Evolutionary conservation across 2,888 invertebrate genomes (phyloP).

Genomic region (Scaeva pyrastri): DNA sequence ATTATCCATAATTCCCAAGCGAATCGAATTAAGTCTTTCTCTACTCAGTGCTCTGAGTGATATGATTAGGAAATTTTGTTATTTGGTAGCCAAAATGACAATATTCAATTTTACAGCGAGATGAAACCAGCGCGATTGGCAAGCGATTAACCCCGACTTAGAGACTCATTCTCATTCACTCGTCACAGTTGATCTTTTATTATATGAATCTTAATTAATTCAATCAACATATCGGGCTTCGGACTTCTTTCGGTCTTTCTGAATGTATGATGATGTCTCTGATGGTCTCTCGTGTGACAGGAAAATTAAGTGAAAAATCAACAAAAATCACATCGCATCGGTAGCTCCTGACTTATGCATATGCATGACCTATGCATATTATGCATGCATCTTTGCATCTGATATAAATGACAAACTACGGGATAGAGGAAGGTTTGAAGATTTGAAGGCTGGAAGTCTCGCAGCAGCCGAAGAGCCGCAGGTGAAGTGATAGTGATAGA

Average conservation of each 20-base stretch:
- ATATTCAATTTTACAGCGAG: slow-evolving; percentile 71
- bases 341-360: slow-evolving; percentile 19
- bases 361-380: neutral
- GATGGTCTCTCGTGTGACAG: slow-evolving; percentile 17
- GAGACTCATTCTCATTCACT: slow-evolving; percentile 61
- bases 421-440: slow-evolving; percentile 10
- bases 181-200: slow-evolving; percentile 72
- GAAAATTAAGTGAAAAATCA: slow-evolving; percentile 36
- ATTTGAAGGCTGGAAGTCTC: slow-evolving; percentile 41
- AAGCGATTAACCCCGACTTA: slow-evolving; percentile 49
- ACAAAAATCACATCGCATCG: slow-evolving; percentile 24
- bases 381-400: too few relatives aligned
- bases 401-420: too few relatives aligned
- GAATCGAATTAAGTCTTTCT: slow-evolving; percentile 59
- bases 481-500: slow-evolving; percentile 48
- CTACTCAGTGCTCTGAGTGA: slow-evolving; percentile 34
- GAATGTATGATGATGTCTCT: too few relatives aligned
- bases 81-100: slow-evolving; percentile 48
- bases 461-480: too few relatives aligned
- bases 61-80: slow-evolving; percentile 70
- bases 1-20: slow-evolving; percentile 69
- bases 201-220: slow-evolving; percentile 64
- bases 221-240: neutral
- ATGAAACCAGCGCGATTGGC: slow-evolving; percentile 66
- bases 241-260: too few relatives aligned